A percentile compares a stretch with the other conserved stretches of the same genome.
phyloP scores from a whole-genome alignment of 2,888 invertebrate species.

The Rhyacophila evoluta region DNA sequence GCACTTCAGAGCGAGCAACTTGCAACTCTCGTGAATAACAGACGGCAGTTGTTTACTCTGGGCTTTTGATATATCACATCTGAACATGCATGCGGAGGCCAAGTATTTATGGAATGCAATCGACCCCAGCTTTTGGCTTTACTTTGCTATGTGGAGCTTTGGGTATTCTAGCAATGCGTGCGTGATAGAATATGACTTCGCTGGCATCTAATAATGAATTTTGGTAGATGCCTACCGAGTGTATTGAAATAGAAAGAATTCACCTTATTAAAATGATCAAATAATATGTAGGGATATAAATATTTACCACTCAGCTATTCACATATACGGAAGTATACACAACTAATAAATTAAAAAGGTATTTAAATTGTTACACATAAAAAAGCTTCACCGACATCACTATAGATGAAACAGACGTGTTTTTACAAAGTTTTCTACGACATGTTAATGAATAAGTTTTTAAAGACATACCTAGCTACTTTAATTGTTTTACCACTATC shows the following conservation, averaged over 20 bases:
- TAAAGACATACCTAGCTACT: too few species aligned
- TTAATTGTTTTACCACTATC: too few species aligned
- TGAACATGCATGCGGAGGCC: constrained; percentile 47
- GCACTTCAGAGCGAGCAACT: constrained; percentile 23
- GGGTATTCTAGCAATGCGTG: neutral
- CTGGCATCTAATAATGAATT: neutral
- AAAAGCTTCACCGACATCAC: too few species aligned
- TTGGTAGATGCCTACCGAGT: neutral
- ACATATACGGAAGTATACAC: too few species aligned
- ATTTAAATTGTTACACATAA: too few species aligned
- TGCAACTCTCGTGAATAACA: constrained; percentile 13
- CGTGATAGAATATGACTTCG: neutral
- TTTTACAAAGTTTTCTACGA: too few species aligned
- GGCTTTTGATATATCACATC: constrained; percentile 44
- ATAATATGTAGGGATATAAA: too few species aligned
- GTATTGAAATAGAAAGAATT: neutral
- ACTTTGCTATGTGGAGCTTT: neutral
- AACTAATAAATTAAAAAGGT: too few species aligned
- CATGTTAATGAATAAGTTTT: too few species aligned
- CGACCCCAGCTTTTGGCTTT: constrained; percentile 10
- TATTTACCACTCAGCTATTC: too few species aligned
- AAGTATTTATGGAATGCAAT: constrained; percentile 43
- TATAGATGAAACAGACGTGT: too few species aligned
- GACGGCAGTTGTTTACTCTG: constrained; percentile 37
- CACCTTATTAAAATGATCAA: neutral